phyloP scores from a whole-genome alignment of 2,113 vertebrate species.

The Platysteira castanea region DNA sequence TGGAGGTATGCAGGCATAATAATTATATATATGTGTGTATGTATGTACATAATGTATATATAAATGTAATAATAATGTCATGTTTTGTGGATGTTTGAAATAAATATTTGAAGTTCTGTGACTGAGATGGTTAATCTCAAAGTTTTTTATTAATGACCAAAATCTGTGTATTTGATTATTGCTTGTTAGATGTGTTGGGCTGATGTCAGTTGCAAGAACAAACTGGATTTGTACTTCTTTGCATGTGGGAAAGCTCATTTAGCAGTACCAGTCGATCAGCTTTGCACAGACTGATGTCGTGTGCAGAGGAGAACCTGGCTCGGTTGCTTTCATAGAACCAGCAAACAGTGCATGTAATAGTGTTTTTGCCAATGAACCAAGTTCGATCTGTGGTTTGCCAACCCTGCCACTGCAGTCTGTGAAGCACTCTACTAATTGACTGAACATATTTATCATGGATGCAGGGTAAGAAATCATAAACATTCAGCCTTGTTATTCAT shows the following conservation, averaged over 20 bases:
- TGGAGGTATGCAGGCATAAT: neutral
- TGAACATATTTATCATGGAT: neutral
- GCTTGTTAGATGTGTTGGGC: neutral
- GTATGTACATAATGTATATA: neutral
- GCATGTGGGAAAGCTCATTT: neutral
- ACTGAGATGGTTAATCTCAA: neutral
- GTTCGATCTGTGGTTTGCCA: neutral
- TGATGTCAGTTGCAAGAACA: neutral
- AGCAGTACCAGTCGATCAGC: neutral
- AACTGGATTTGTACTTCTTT: neutral
- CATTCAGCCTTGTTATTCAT: neutral
- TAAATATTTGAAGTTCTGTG: neutral
- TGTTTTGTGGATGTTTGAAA: neutral
- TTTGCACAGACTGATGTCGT: neutral
- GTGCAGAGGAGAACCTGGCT: neutral
- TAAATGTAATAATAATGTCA: neutral
- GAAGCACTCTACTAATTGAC: neutral
- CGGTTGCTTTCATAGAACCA: neutral
- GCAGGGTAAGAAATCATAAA: neutral
- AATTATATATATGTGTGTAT: neutral
- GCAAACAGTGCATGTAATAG: neutral
- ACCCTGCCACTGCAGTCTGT: neutral
- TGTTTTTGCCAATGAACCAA: neutral
- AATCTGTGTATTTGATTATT: neutral
- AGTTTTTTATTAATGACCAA: neutral